Evolutionary conservation across 2,888 invertebrate species (phyloP), one percentile per base, ranked within the genome.

Genomic region (Andrena haemorrhoa): DNA sequence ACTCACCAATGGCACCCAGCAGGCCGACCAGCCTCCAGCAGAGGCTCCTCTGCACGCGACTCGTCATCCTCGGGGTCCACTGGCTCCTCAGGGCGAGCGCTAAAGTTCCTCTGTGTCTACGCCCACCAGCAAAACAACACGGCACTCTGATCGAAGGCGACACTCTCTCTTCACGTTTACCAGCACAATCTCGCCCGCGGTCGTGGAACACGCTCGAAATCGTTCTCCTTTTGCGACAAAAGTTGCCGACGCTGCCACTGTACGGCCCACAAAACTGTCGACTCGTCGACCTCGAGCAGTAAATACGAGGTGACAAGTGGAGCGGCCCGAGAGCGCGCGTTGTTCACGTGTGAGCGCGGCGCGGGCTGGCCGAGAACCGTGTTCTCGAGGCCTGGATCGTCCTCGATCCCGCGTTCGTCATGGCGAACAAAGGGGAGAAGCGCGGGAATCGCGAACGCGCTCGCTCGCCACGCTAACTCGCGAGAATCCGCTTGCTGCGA

Each of bases 1-100:
- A 86, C 86, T 86, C 75, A 86, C 86, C 86, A 76, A 86, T 65
- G 60, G 58, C 47, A 75, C 68, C 75, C 47, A 84, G 84, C 76
- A 86, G 75, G 65, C 63, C 61, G 60, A 75, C 56, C 31, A 86
- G 41, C 29, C 58, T 81, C 84, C 86, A 77, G 2, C 77, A 29
- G 26, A 78, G 73, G 10, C 23, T 56, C 35, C 56, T 47, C 26
- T 60, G 33, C 75, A 49, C 60, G 35, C 29, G 35, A 26, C 66
- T n/a, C 69, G 10, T 51, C 56, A n/a, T 75, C 49, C 16, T 12
- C 5, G 16, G 23, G 26, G 33, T 29, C 26, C 4, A 10, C 10
- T 56, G 23, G 7, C 23, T 3, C 56, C 20, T 7, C 23, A 4
- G 56, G 56, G 23, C 35, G 58, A 29, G 6, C 29, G 23, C n/a